Evolutionary conservation across 2,888 invertebrate species (phyloP).

Genomic region (Sepiola atlantica): DNA sequence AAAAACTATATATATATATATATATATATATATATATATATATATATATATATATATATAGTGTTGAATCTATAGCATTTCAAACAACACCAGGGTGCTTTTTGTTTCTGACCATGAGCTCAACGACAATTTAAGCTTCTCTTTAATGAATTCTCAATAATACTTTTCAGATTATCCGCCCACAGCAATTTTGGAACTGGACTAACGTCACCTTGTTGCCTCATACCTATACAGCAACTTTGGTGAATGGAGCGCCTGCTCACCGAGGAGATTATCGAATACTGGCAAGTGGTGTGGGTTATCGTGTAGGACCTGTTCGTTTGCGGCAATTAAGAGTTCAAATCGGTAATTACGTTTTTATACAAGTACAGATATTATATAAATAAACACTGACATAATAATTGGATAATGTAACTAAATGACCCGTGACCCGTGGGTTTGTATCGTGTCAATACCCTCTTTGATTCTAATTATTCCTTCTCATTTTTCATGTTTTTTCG

Average conservation of each 20-base stretch:
- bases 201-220: constrained; percentile 57
- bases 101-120: too few relatives aligned
- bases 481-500: too few relatives aligned
- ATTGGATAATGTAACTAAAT: too few relatives aligned
- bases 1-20: too few relatives aligned
- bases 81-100: too few relatives aligned
- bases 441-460: too few relatives aligned
- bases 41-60: too few relatives aligned
- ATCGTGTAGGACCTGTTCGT: constrained; percentile 64
- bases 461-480: too few relatives aligned
- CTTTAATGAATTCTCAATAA: background rate
- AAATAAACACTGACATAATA: background rate
- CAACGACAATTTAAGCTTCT: too few relatives aligned
- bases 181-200: constrained; percentile 61
- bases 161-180: background rate
- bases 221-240: constrained; percentile 56
- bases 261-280: constrained; percentile 53
- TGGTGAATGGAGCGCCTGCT: constrained; percentile 53
- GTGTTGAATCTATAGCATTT: too few relatives aligned
- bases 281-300: constrained; percentile 58
- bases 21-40: too few relatives aligned
- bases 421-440: too few relatives aligned
- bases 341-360: constrained; percentile 53
- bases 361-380: background rate
- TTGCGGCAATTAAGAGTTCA: constrained; percentile 63